These are phyloP conservation scores for Petaurus breviceps DNA, from an alignment of 2,113 vertebrate genomes.

Conservation along the genomic window DNA sequence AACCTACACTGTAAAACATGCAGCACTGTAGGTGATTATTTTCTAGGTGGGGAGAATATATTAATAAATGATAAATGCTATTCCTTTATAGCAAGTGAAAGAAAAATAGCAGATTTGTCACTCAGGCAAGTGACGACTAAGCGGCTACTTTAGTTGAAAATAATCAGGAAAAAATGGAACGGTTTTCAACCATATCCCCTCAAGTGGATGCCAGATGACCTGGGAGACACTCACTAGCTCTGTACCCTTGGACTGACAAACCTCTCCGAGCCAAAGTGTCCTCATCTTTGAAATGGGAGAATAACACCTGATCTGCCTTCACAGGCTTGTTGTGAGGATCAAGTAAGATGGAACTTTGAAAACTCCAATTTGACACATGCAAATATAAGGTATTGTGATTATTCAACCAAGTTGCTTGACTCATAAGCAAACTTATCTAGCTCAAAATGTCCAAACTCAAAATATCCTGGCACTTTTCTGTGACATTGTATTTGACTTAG, in stretches of 20 bases:
- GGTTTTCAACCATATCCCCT: background rate
- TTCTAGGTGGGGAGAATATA: background rate
- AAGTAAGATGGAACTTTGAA: background rate
- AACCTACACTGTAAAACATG: background rate
- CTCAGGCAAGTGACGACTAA: background rate
- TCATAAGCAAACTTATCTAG: background rate
- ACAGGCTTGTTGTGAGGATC: background rate
- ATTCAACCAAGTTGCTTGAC: background rate
- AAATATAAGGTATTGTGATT: background rate
- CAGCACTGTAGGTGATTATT: rapidly evolving
- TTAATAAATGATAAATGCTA: background rate
- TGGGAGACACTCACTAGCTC: background rate
- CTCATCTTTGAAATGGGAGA: background rate
- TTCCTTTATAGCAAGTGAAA: background rate
- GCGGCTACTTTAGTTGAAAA: background rate
- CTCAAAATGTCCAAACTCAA: background rate
- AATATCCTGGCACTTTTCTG: background rate
- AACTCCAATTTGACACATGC: background rate
- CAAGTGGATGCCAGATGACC: background rate
- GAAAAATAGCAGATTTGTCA: background rate
- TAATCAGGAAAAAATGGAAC: background rate
- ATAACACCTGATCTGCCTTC: background rate
- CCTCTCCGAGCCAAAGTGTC: background rate
- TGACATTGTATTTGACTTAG: background rate
- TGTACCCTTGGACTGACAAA: background rate